Base-by-base conservation (phyloP, 2,888 invertebrate genomes). In the Platycnemis pennipes region DNA sequence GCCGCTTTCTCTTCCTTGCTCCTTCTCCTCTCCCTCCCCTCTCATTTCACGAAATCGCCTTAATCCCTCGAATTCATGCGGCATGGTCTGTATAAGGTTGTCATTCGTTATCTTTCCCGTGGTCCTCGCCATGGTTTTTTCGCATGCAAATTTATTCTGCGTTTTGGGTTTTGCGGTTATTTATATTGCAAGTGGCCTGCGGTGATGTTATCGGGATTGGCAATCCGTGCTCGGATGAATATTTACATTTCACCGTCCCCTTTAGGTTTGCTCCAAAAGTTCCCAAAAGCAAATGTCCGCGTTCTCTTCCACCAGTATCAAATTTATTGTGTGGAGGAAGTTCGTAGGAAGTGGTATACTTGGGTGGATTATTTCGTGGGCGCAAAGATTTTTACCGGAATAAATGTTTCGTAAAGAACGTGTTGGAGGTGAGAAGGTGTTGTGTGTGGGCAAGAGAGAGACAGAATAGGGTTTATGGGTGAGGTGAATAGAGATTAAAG, bases 201-300 rank as follows among this genome's bases (percentile, higher is more conserved):
- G 77, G 77, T 77, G 77, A 77, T 77, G 31, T 77, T 77, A 77
- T 77, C 77, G 77, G 77, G 77, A 37, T 77, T 77, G 31, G 31
- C 77, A 77, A 77, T 77, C 77, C 37, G 11, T 37, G 77, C 37
- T 16, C 37, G 37, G 77, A 77, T 77, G 77, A 77, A 77, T 77
- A 77, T 77, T 77, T 37, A 77, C 77, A 37, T 77, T 77, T 77
- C 37, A 37, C 69, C n/a, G 31, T 13, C 0, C n/a, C 69, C 13
- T 37, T 26, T 37, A 37, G 77, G 31, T 22, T 31, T 31, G 77
- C 77, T 11, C 11, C 37, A 77, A 77, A 77, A 11, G 31, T 31
- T 7, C 77, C 19, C 49, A 49, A 49, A 16, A 49, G 19, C n/a
- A 49, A 49, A 49, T 49, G 49, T 49, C 49, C 11, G 13, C 49